Conservation (phyloP, 2,113 vertebrate genomes). For the Centrocercus urophasianus region DNA sequence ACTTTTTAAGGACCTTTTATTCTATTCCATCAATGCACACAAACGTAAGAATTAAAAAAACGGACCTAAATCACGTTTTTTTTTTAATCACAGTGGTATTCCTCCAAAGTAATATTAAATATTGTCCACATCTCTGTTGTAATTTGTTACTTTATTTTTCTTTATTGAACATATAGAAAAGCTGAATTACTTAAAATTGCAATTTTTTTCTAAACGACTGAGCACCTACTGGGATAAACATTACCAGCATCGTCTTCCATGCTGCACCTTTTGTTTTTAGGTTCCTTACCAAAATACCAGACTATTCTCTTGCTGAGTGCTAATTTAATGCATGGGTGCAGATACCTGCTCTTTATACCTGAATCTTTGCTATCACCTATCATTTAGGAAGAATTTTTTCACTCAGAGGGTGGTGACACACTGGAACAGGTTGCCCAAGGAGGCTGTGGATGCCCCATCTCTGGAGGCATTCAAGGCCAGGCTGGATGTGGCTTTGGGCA, state of each 20-base stretch:
- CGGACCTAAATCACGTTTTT: neutral
- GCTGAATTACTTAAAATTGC: neutral
- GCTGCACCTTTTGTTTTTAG: neutral
- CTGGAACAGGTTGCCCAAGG: too few species aligned
- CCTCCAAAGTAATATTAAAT: neutral
- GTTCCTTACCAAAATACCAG: neutral
- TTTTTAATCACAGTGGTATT: neutral
- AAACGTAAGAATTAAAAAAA: neutral
- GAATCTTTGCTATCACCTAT: neutral
- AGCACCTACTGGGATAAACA: neutral
- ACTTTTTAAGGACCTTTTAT: neutral
- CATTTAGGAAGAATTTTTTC: neutral
- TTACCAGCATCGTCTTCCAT: neutral
- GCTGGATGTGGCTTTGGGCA: too few species aligned
- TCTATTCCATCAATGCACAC: neutral
- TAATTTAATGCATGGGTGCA: neutral
- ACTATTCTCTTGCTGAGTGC: neutral
- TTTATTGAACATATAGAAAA: neutral
- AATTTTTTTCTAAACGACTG: neutral
- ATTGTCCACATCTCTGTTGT: neutral
- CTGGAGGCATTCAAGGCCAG: too few species aligned
- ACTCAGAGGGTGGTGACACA: too few species aligned
- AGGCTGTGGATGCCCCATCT: too few species aligned
- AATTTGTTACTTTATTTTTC: neutral
- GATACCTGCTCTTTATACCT: neutral